Evolutionary conservation across 1,140 invertebrate genomes (phyloP), one percentile per base, ranked within the genome.

Genomic region (Geopemphigus sp.): DNA sequence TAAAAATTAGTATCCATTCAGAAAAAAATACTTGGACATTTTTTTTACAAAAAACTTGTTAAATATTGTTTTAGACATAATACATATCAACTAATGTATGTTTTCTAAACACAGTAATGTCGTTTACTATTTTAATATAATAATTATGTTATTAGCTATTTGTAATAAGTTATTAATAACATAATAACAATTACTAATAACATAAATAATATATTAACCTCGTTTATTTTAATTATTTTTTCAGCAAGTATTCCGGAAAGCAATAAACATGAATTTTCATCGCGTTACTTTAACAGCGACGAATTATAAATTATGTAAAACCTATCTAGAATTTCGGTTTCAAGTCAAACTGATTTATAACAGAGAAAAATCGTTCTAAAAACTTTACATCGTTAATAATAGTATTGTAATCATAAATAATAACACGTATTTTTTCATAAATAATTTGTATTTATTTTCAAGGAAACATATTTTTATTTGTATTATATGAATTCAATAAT

Each of bases 361-460:
- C 29, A 32, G 29, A 5, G 47, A 70, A 2, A 8, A 1, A 29
- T 32, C 8, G 10, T 17, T 1, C 10, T 39, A 39, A 64, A 39
- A 10, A 11, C 10, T 2, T n/a, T 19, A 64, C 19, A 39, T 39
- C 8, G 19, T 39, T 39, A 39, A 39, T n/a, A 68, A 14, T n/a
- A 47, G 24, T 15, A 15, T 6, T 24, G 24, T 47, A 12, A 15
- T 45, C 22, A 15, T 47, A 68, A 47, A 47, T 17, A 47, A 53
- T 6, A 19, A 29, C 24, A 70, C 14, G 0, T 50, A 5, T 32
- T 32, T 72, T 54, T 72, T 19, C 5, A 53, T 54, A 53, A 14
- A 72, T 72, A 53, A 54, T 54, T 19, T 32, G n/a, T 54, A 72
- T 54, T 72, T 53, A 29, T 72, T 72, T 54, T 54, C 26, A 72